phyloP scores from a whole-genome alignment of 2,888 invertebrate genomes.

The Andrena bicolor region DNA sequence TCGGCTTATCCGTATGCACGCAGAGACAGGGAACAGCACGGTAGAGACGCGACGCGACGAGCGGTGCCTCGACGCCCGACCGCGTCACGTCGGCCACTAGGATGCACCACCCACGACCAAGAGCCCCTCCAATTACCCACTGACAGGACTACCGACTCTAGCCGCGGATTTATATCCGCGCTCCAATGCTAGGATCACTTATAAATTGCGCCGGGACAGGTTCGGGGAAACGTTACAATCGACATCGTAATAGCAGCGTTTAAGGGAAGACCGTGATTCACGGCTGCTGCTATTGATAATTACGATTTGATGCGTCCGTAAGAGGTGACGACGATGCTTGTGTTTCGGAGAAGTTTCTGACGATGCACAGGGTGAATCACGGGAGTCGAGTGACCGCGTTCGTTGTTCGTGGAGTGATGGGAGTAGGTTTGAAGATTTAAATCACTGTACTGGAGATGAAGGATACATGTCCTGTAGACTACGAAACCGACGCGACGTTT shows the following conservation, averaged over 20 bases:
- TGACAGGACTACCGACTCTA: constrained; percentile 26
- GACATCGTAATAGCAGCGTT: constrained; percentile 18
- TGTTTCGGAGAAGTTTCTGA: neutral
- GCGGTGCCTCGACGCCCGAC: constrained; percentile 3
- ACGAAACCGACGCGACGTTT: neutral
- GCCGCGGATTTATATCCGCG: constrained; percentile 25
- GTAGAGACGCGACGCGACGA: constrained; percentile 5
- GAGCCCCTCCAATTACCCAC: constrained; percentile 22
- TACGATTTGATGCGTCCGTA: neutral
- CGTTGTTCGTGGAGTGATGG: neutral
- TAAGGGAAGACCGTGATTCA: constrained; percentile 45
- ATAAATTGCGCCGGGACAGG: neutral
- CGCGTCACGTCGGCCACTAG: neutral
- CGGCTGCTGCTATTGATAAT: neutral
- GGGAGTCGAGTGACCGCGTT: neutral
- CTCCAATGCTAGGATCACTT: constrained; percentile 12
- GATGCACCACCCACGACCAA: neutral
- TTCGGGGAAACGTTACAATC: constrained; percentile 48
- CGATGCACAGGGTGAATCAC: neutral
- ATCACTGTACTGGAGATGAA: too few relatives aligned
- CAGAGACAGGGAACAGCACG: neutral
- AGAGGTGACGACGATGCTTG: neutral
- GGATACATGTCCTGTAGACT: too few relatives aligned
- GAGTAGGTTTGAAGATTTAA: neutral
- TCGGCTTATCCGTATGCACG: constrained; percentile 60